phyloP scores from a whole-genome alignment of 1,140 invertebrate species.

The Doryteuthis pealeii region DNA sequence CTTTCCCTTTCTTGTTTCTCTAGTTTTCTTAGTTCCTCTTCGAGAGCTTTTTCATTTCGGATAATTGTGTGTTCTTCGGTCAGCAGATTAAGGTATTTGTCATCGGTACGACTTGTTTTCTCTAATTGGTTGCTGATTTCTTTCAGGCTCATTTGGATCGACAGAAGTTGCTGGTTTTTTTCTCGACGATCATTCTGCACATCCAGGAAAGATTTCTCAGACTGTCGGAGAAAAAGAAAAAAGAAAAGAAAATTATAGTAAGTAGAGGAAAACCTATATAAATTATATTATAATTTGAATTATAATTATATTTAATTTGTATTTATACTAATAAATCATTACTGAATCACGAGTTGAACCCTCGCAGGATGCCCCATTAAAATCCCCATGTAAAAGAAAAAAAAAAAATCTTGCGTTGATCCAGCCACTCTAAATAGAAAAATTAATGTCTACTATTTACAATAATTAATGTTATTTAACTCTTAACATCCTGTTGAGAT shows the following conservation, averaged over 20 bases:
- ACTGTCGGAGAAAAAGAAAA: constrained; percentile 52
- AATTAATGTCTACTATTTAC: no score
- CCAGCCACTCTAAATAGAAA: no score
- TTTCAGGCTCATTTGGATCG: constrained; percentile 67
- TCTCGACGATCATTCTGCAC: constrained; percentile 68
- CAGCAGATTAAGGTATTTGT: constrained; percentile 67
- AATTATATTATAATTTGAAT: no score
- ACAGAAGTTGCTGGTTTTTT: constrained; percentile 63
- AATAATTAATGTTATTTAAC: no score
- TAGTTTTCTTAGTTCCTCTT: constrained; percentile 49
- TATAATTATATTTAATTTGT: neutral
- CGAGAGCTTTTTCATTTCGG: constrained; percentile 55
- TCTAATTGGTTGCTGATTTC: constrained; percentile 71
- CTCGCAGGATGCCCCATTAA: no score
- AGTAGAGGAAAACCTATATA: no score
- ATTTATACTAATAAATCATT: no score
- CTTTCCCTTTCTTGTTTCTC: constrained; percentile 68
- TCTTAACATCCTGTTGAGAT: no score
- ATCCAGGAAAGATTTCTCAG: constrained; percentile 66
- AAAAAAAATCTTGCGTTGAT: no score
- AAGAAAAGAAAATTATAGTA: no score
- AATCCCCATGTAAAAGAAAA: no score
- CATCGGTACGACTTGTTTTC: constrained; percentile 70
- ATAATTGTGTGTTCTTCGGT: constrained; percentile 62
- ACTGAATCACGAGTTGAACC: no score